Evolutionary conservation across 1,140 invertebrate species (phyloP), one percentile per base, ranked within the genome.

Genomic region (Drosophila navojoa): DNA sequence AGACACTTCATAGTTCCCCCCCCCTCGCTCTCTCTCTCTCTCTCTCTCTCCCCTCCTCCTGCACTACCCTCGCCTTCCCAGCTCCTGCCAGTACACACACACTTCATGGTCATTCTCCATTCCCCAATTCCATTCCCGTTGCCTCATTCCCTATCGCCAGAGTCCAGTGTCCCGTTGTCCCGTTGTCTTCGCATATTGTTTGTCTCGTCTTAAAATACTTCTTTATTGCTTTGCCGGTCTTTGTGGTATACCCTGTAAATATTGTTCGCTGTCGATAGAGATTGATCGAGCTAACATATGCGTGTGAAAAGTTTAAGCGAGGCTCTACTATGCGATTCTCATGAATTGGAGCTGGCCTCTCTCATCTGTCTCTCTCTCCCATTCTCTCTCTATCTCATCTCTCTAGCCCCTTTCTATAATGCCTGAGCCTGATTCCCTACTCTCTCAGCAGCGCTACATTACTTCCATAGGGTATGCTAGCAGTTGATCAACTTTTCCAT

Each of bases 121-220:
- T 29, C 35, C 19, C 35, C 29, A n/a, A n/a, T n/a, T n/a, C 47
- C 22, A 29, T n/a, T 59, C 54, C 35, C 45, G 35, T 38, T 38
- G 35, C 11, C 35, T 11, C 35, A 38, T n/a, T 27, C 19, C 11
- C 25, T 40, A 22, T 9, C 0, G 27, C 53, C 53, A 13, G 15
- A 38, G 54, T 22, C 54, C 54, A 57, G 35, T n/a, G 52, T 19
- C 13, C 52, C 15, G 35, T 64, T 64, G 11, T 64, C 42, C 53
- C 42, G 53, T 58, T 58, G 63, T 32, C 38, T 58, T n/a, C 32
- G 22, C 62, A 66, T 44, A 57, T 42, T 59, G 54, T 58, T 40
- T 40, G 54, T 22, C 54, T 44, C 50, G 42, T 22, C 47, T 47
- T 44, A 19, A 67, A 58, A 49, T 58, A 67, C 40, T 49, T 47